Evolutionary conservation across 2,113 vertebrate species (phyloP).

Genomic region (Pteruthius melanotis): DNA sequence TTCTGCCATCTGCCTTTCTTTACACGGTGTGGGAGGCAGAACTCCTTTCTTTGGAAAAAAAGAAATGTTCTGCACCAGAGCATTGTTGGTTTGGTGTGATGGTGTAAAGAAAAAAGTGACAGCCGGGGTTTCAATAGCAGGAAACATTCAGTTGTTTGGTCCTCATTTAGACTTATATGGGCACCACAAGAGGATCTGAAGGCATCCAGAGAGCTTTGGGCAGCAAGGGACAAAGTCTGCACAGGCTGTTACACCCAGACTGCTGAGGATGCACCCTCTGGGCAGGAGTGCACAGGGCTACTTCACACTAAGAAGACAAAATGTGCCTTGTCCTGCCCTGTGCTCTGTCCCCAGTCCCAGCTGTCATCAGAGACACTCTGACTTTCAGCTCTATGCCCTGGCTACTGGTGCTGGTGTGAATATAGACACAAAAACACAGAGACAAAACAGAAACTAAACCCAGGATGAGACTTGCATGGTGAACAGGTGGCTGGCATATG

Average conservation of each 20-base stretch:
- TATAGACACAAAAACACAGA: background rate
- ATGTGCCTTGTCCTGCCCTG: background rate
- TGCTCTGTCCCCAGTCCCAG: background rate
- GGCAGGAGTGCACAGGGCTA: rapidly evolving
- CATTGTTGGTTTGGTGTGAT: background rate
- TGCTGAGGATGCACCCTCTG: background rate
- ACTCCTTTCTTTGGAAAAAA: background rate
- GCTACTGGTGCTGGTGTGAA: background rate
- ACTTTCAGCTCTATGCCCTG: rapidly evolving
- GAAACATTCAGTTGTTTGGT: background rate
- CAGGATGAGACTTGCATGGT: background rate
- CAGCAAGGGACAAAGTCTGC: background rate
- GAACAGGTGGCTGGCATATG: constrained; percentile 49
- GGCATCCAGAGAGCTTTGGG: background rate
- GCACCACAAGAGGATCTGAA: background rate
- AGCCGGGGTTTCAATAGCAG: background rate
- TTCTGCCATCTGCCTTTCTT: background rate
- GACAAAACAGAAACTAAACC: background rate
- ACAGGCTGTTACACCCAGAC: background rate
- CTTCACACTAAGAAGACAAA: background rate
- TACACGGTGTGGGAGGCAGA: background rate
- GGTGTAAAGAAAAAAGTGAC: background rate
- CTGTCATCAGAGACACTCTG: background rate
- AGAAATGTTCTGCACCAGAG: background rate
- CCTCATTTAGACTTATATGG: background rate